Evolutionary conservation across 2,797 vertebrate genomes (phyloP).

Genomic region (Chloroceryle inda): DNA sequence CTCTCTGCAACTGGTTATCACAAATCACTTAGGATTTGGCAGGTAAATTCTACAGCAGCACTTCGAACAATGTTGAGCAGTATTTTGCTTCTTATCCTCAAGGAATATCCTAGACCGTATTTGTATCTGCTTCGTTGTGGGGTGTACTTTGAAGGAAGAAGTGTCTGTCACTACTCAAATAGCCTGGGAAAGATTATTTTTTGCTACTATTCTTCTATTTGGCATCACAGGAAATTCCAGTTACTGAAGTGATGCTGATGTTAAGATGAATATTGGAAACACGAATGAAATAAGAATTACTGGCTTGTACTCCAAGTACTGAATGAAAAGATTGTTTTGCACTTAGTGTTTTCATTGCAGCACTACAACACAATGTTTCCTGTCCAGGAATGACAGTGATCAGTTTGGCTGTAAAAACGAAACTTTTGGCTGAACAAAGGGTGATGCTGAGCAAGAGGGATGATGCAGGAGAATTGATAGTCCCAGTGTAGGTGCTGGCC

Average conservation of each 20-base stretch:
- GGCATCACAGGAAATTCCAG: slow-evolving; percentile 1
- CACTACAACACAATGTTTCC: not conserved
- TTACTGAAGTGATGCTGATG: not conserved
- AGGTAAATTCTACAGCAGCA: not conserved
- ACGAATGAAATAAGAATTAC: not conserved
- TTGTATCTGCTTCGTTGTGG: not conserved
- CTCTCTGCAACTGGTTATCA: not conserved
- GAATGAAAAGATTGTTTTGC: slow-evolving; percentile 50
- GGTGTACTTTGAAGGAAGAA: not conserved
- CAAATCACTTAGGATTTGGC: not conserved
- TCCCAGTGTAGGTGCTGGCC: fast-evolving
- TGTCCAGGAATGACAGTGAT: slow-evolving; percentile 39
- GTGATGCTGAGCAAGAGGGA: slow-evolving; percentile 38
- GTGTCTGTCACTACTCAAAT: not conserved
- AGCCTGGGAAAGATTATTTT: not conserved
- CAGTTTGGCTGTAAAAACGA: slow-evolving; percentile 29
- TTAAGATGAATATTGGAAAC: slow-evolving; percentile 13
- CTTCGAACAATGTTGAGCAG: not conserved
- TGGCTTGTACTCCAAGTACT: not conserved
- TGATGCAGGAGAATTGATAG: not conserved
- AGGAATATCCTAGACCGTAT: not conserved
- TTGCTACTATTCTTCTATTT: not conserved
- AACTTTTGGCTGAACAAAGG: slow-evolving; percentile 55
- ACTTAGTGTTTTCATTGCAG: slow-evolving; percentile 27
- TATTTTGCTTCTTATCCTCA: not conserved